A percentile compares a stretch with the other conserved stretches of the same genome.
phyloP scores from a whole-genome alignment of 1,140 invertebrate species.

The Temnothorax curvispinosus region DNA sequence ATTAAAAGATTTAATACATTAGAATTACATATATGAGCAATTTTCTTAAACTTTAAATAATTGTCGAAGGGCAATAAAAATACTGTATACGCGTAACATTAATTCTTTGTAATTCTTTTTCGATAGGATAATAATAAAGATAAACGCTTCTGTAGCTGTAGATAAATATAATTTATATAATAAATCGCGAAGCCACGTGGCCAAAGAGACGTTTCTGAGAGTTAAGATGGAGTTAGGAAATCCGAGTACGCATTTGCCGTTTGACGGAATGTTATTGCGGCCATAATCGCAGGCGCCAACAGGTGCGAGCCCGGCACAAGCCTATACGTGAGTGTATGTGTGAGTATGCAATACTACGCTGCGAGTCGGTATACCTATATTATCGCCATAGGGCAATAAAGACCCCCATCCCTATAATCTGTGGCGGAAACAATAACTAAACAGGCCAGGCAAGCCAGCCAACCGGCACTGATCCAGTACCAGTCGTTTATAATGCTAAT shows the following conservation, averaged over 20 bases:
- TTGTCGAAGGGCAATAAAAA: background rate
- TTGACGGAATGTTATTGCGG: slow-evolving; percentile 86
- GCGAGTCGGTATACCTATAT: slow-evolving; percentile 76
- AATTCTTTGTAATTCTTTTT: background rate
- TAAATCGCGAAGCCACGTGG: slow-evolving; percentile 13
- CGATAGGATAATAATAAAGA: background rate
- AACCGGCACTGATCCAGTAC: slow-evolving; percentile 73
- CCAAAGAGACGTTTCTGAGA: slow-evolving; percentile 18
- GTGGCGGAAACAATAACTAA: slow-evolving; percentile 82
- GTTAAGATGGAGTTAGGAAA: slow-evolving; percentile 65
- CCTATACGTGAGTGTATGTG: slow-evolving; percentile 74
- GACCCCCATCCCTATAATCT: slow-evolving; percentile 80
- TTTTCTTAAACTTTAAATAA: background rate
- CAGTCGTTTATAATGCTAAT: slow-evolving; percentile 75
- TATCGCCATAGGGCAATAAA: slow-evolving; percentile 80
- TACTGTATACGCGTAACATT: background rate
- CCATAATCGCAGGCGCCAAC: slow-evolving; percentile 85
- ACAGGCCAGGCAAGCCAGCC: slow-evolving; percentile 70
- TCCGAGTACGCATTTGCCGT: slow-evolving; percentile 78
- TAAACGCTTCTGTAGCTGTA: background rate
- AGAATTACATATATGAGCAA: background rate
- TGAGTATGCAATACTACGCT: slow-evolving; percentile 57
- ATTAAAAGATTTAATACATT: background rate
- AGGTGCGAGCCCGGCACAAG: slow-evolving; percentile 82
- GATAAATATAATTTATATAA: slow-evolving; percentile 6